phyloP scores from a whole-genome alignment of 2,797 vertebrate species.

The Nyctalus aviator region DNA sequence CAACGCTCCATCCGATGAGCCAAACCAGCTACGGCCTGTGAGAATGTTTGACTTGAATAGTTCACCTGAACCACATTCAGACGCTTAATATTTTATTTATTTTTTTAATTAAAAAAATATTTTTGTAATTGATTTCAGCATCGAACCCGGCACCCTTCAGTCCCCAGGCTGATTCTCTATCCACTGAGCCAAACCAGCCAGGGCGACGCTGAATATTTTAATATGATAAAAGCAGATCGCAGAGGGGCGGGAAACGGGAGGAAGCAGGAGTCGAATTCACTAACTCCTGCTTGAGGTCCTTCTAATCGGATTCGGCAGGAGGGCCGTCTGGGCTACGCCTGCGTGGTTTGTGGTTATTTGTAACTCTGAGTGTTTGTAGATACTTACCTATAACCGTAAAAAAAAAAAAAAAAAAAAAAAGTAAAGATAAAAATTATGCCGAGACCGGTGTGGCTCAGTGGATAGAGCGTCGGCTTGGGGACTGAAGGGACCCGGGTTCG shows the following conservation, averaged over 20 bases:
- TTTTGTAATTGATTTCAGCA: too few relatives aligned
- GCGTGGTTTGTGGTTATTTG: background rate
- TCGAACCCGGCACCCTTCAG: too few relatives aligned
- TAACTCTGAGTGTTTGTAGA: background rate
- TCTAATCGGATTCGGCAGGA: background rate
- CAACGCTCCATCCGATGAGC: background rate
- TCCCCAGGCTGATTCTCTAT: too few relatives aligned
- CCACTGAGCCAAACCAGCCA: too few relatives aligned
- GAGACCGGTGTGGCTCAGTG: too few relatives aligned
- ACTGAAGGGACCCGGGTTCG: too few relatives aligned
- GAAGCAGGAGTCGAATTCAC: background rate
- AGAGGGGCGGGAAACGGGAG: background rate
- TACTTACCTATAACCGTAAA: background rate
- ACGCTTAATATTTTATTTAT: background rate
- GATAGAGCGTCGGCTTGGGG: too few relatives aligned
- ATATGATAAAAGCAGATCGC: background rate
- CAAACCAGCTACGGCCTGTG: background rate
- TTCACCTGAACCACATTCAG: background rate
- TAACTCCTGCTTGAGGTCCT: background rate
- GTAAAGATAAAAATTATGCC: too few relatives aligned
- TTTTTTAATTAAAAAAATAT: too few relatives aligned
- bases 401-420: too few relatives aligned
- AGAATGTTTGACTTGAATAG: background rate
- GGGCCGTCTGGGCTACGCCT: background rate
- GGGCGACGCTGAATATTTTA: background rate